These are phyloP conservation scores for Crotalus viridis DNA, from an alignment of 2,113 vertebrate genomes.

Conservation along the genomic window DNA sequence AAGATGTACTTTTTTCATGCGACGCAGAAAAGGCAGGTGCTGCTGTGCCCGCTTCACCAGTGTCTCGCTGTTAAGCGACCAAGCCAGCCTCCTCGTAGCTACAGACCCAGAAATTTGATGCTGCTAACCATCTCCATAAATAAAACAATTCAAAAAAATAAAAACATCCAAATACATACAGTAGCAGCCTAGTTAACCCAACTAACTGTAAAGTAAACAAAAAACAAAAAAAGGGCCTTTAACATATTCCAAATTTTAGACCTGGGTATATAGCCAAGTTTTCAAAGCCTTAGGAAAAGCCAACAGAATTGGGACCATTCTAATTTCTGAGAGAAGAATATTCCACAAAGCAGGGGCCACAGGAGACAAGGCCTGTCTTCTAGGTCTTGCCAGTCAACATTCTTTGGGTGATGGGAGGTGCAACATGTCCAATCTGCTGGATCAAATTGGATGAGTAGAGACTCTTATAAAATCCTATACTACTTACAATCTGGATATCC, in stretches of 20 bases:
- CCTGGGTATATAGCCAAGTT: neutral
- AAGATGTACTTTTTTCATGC: no score
- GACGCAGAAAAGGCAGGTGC: no score
- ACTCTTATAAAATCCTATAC: neutral
- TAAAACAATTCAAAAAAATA: neutral
- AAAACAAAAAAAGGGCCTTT: neutral
- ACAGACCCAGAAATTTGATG: no score
- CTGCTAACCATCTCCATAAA: no score
- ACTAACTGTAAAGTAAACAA: neutral
- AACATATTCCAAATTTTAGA: neutral
- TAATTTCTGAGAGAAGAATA: neutral
- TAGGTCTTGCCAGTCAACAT: neutral
- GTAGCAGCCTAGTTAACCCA: neutral
- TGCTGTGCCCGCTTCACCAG: no score
- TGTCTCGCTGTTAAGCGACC: no score
- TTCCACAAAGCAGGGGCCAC: neutral
- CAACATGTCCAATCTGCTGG: neutral
- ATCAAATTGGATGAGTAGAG: neutral
- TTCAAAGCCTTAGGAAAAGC: neutral
- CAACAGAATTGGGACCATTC: no score
- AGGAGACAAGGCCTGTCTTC: neutral
- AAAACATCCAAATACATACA: neutral
- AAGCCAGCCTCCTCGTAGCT: no score
- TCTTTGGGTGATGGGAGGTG: neutral
- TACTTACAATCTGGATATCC: neutral